Conservation (phyloP, 2,888 invertebrate species). For the Clistopyga incitator region DNA sequence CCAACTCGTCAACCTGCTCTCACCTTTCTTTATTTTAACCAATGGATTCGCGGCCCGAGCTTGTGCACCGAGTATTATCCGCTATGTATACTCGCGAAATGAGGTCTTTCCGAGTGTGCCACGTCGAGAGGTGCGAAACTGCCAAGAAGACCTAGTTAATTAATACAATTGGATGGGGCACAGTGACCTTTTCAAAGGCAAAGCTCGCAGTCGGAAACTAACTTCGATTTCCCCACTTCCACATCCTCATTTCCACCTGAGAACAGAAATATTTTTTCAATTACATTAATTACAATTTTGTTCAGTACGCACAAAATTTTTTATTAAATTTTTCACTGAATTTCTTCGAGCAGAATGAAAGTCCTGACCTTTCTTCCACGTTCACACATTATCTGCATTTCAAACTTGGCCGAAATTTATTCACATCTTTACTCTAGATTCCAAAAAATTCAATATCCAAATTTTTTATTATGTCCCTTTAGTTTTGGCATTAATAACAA, state of each 20-base stretch:
- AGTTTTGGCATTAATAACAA: no score
- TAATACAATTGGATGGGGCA: constrained; percentile 45
- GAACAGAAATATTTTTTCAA: background rate
- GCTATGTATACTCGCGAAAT: constrained; percentile 46
- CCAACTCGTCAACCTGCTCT: constrained; percentile 25
- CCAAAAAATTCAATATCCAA: no score
- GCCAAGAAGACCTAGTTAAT: constrained; percentile 35
- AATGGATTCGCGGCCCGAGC: constrained; percentile 22
- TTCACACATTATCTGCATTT: no score
- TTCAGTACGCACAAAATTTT: background rate
- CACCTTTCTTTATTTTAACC: constrained; percentile 29
- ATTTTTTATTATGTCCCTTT: no score
- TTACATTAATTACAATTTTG: background rate
- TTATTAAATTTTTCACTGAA: no score
- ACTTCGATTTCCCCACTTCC: constrained; percentile 7
- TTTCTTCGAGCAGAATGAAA: no score
- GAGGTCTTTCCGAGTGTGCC: constrained; percentile 29
- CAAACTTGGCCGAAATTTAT: no score
- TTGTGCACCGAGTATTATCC: constrained; percentile 30
- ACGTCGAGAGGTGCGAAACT: background rate
- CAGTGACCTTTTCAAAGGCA: constrained; percentile 24
- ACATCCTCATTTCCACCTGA: background rate
- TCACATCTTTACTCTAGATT: no score
- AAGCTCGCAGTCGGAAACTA: background rate
- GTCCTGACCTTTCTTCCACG: no score